Evolutionary conservation across 2,113 vertebrate species (phyloP).

Genomic region (Megaceryle maxima): DNA sequence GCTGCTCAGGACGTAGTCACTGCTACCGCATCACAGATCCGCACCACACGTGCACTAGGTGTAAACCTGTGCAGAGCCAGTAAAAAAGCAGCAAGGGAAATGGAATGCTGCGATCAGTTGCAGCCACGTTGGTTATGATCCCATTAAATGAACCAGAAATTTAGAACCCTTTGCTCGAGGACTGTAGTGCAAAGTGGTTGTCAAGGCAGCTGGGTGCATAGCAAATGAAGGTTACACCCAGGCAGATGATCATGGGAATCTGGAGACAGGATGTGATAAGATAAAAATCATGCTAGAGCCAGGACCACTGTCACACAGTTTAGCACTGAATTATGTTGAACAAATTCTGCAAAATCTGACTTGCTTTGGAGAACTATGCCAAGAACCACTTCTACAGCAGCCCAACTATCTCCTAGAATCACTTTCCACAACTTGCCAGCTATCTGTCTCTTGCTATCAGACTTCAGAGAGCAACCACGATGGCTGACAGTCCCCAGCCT

Average conservation of each 20-base stretch:
- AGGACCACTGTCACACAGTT: background rate
- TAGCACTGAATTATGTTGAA: slow-evolving; percentile 28
- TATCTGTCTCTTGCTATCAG: background rate
- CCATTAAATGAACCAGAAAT: background rate
- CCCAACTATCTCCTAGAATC: background rate
- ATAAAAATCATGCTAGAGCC: background rate
- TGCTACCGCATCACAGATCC: background rate
- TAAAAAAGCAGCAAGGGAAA: background rate
- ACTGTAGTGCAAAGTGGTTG: background rate
- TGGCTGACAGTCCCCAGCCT: background rate
- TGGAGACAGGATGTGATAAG: background rate
- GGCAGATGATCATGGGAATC: background rate
- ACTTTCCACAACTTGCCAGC: background rate
- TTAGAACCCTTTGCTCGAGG: background rate
- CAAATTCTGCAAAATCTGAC: slow-evolving; percentile 41
- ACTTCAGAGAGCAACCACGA: background rate
- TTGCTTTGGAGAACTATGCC: slow-evolving; percentile 9
- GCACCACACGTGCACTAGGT: background rate
- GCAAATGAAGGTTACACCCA: background rate
- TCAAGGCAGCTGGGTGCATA: background rate
- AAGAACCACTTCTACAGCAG: background rate
- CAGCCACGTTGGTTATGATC: background rate
- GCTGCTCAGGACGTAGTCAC: background rate
- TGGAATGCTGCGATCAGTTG: background rate
- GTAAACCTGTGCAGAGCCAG: background rate